A percentile compares a stretch with the other conserved stretches of the same genome.
phyloP scores from a whole-genome alignment of 2,113 vertebrate species.

The Thunnus maccoyii region DNA sequence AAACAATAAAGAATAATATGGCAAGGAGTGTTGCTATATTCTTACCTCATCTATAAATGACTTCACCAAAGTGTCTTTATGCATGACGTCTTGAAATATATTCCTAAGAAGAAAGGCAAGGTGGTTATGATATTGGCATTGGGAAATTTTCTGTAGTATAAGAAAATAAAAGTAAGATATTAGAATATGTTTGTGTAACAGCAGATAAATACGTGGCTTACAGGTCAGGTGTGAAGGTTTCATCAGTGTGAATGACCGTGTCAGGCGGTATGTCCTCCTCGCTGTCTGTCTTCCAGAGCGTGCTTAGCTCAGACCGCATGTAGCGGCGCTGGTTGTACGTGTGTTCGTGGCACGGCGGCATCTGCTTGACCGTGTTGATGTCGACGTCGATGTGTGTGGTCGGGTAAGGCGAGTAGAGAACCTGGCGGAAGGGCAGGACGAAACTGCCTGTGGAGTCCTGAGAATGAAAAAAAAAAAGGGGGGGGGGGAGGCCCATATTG shows the following conservation, averaged over 20 bases:
- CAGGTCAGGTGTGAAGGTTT: constrained; percentile 95
- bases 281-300: constrained; percentile 93
- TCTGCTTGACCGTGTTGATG: constrained; percentile 97
- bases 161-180: no score
- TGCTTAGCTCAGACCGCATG: constrained; percentile 92
- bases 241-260: constrained; percentile 91
- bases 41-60: constrained; percentile 96
- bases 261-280: constrained; percentile 94
- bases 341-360: constrained; percentile 98
- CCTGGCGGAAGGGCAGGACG: constrained; percentile 95
- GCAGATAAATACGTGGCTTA: constrained; percentile 74
- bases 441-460: constrained; percentile 97
- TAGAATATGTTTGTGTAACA: no score
- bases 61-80: constrained; percentile 94
- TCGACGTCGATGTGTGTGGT: constrained; percentile 98
- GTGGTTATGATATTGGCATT: not conserved
- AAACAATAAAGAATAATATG: not conserved
- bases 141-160: not conserved
- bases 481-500: not conserved
- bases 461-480: not conserved
- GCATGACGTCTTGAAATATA: constrained; percentile 96
- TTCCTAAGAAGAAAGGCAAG: constrained; percentile 84
- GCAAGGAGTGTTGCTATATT: not conserved
- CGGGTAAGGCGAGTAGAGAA: constrained; percentile 96
- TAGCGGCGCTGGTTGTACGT: constrained; percentile 95